Evolutionary conservation across 2,888 invertebrate species (phyloP).

Genomic region (Diadromus collaris): DNA sequence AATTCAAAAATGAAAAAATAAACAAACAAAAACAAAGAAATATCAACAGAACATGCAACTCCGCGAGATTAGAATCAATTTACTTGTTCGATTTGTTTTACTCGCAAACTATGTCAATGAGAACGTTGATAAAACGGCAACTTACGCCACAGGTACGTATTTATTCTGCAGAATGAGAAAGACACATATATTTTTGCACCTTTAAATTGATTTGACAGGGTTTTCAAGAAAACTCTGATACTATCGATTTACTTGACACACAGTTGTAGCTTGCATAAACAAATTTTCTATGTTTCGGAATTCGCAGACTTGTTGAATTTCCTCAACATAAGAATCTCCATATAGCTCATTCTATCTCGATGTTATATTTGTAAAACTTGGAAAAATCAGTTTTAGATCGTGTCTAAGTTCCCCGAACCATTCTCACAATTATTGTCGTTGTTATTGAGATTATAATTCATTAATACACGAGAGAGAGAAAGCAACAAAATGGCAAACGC

Average conservation of each 20-base stretch:
- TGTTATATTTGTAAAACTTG: slow-evolving; percentile 52
- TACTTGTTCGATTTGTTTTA: neutral
- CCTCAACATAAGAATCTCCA: slow-evolving; percentile 15
- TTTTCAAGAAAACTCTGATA: neutral
- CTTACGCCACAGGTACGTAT: neutral
- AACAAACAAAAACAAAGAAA: neutral
- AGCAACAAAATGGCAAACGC: slow-evolving; percentile 26
- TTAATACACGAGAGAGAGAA: slow-evolving; percentile 25
- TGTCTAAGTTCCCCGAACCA: slow-evolving; percentile 34
- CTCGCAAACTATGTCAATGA: neutral
- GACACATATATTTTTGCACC: neutral
- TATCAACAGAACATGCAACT: neutral
- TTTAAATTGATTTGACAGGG: neutral
- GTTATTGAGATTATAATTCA: slow-evolving; percentile 29
- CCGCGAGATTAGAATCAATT: neutral
- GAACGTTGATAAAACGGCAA: neutral
- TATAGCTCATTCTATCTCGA: slow-evolving; percentile 51
- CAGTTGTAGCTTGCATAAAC: neutral
- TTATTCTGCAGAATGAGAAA: neutral
- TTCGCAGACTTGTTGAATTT: slow-evolving; percentile 7
- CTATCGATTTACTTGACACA: neutral
- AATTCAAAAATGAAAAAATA: neutral
- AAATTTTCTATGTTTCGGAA: slow-evolving; percentile 8
- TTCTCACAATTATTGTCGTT: slow-evolving; percentile 41
- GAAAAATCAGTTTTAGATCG: slow-evolving; percentile 44